These are phyloP conservation scores for Perizoma flavofasciatum DNA, from an alignment of 2,888 invertebrate species.

Conservation along the genomic window DNA sequence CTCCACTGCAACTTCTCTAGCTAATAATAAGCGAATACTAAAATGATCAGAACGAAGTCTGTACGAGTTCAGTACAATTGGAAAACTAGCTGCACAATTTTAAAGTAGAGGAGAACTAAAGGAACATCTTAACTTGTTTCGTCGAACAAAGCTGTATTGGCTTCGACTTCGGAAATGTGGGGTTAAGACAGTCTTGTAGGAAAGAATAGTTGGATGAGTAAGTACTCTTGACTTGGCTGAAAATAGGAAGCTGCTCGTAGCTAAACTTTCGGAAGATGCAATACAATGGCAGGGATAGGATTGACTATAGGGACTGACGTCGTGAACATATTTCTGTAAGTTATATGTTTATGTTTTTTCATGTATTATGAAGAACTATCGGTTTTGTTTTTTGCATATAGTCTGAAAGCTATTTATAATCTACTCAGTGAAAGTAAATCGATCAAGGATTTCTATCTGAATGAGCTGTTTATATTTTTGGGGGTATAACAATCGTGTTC, in stretches of 20 bases:
- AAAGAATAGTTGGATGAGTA: constrained; percentile 27
- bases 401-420: no score
- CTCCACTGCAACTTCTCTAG: constrained; percentile 3
- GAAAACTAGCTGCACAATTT: constrained; percentile 35
- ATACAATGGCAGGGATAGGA: background rate
- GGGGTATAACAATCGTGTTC: no score
- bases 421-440: no score
- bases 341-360: no score
- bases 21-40: constrained; percentile 19
- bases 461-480: no score
- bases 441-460: no score
- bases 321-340: no score
- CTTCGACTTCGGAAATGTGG: constrained; percentile 19
- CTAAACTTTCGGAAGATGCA: constrained; percentile 14
- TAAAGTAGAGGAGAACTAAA: constrained; percentile 29
- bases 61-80: constrained; percentile 23
- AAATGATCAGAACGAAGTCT: constrained; percentile 28
- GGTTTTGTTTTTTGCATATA: no score
- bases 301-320: no score
- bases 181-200: constrained; percentile 20
- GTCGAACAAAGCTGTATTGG: constrained; percentile 30
- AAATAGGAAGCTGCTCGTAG: background rate
- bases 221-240: constrained; percentile 17
- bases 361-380: no score
- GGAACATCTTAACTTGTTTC: constrained; percentile 34